phyloP scores from a whole-genome alignment of 2,888 invertebrate genomes.

The Temnothorax rugatulus region DNA sequence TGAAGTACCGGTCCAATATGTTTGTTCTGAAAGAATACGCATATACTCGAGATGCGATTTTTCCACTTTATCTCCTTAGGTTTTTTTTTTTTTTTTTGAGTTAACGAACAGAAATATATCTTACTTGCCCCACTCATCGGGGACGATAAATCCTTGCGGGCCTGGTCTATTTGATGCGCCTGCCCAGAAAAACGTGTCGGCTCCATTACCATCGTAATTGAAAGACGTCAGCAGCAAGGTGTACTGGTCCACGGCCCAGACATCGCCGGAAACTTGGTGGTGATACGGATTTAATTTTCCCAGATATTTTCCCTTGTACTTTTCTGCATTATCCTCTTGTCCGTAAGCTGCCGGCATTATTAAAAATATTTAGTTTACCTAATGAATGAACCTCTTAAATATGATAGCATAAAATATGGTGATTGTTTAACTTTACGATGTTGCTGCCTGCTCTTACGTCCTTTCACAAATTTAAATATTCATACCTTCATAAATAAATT shows the following conservation, averaged over 20 bases:
- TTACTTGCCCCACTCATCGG: constrained; percentile 95
- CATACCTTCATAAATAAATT: background rate
- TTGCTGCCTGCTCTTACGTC: background rate
- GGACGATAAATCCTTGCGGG: constrained; percentile 96
- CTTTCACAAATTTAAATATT: background rate
- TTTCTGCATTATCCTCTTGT: constrained; percentile 90
- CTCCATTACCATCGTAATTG: constrained; percentile 96
- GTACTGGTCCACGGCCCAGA: constrained; percentile 95
- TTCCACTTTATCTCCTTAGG: background rate
- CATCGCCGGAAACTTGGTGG: constrained; percentile 96
- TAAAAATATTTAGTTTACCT: constrained; percentile 26
- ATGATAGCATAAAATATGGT: background rate
- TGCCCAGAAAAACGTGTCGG: constrained; percentile 97
- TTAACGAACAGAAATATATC: constrained; percentile 75
- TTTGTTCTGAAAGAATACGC: constrained; percentile 90
- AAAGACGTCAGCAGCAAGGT: constrained; percentile 93
- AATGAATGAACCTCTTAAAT: background rate
- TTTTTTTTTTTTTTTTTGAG: background rate
- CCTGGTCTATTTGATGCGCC: constrained; percentile 95
- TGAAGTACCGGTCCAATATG: constrained; percentile 94
- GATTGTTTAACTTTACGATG: background rate
- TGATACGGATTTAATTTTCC: constrained; percentile 96
- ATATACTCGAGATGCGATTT: constrained; percentile 31
- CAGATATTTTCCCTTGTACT: constrained; percentile 92
- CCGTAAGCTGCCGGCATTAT: constrained; percentile 73